phyloP scores from a whole-genome alignment of 2,888 invertebrate species.

The Serripes groenlandicus region DNA sequence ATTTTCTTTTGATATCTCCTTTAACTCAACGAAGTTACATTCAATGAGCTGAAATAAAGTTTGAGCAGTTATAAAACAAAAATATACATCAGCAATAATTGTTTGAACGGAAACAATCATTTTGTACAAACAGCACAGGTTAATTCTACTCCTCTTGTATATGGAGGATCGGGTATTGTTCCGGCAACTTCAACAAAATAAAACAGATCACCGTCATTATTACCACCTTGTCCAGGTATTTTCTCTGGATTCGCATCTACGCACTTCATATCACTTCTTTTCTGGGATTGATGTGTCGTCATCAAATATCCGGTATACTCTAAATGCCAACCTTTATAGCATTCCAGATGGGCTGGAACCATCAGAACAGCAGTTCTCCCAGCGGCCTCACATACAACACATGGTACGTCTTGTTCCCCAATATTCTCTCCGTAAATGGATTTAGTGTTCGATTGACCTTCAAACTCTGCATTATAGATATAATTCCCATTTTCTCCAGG shows the following conservation, averaged over 20 bases:
- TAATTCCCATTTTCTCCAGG: neutral
- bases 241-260: constrained; percentile 11
- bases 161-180: neutral
- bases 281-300: neutral
- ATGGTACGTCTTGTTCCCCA: constrained; percentile 1
- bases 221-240: neutral
- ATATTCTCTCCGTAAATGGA: neutral
- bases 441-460: neutral
- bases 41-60: too few relatives aligned
- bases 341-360: constrained; percentile 4
- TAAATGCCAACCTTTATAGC: neutral
- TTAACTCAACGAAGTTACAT: too few relatives aligned
- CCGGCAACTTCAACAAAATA: constrained; percentile 13
- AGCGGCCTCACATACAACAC: constrained; percentile 2
- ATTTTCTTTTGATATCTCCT: too few relatives aligned
- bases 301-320: constrained; percentile 17
- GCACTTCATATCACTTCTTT: neutral
- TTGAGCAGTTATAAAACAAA: too few relatives aligned
- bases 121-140: neutral
- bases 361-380: neutral
- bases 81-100: too few relatives aligned
- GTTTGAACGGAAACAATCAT: too few relatives aligned
- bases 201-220: neutral
- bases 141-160: neutral
- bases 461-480: constrained; percentile 3